Percentiles rank a stretch among this genome's conserved stretches.
These are phyloP conservation scores for rat (Rattus norvegicus) DNA, from an alignment of 2,113 vertebrate species.

Conservation along the genomic window DNA sequence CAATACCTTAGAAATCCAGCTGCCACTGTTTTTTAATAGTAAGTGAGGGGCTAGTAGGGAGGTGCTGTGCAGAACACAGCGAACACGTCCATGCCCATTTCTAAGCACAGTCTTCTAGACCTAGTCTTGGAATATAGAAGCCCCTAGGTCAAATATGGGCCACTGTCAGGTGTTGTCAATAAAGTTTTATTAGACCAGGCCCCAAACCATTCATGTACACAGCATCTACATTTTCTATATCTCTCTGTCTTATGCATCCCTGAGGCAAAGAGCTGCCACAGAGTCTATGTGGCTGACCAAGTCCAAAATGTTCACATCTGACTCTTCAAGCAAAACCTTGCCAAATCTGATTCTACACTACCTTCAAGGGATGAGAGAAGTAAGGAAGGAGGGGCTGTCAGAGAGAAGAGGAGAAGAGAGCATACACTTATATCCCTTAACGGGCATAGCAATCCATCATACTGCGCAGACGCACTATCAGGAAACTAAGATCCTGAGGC, in stretches of 20 bases:
- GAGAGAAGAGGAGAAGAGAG: neutral
- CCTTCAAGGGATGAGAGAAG: neutral
- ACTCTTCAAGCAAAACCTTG: neutral
- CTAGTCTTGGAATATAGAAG: neutral
- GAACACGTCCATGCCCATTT: neutral
- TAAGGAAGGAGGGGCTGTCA: too few relatives aligned
- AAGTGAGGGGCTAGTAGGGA: neutral
- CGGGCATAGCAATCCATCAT: neutral
- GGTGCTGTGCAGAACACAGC: neutral
- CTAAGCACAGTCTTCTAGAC: neutral
- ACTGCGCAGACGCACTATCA: neutral
- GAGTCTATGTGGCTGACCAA: neutral
- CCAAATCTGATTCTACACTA: neutral
- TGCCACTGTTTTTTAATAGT: neutral
- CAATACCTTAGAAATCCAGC: neutral
- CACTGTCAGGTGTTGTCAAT: neutral
- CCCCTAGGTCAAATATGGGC: neutral
- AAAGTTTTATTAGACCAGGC: slow-evolving; percentile 1
- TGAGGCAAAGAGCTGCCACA: neutral
- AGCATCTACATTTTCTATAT: neutral
- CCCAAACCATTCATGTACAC: neutral
- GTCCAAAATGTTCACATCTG: neutral
- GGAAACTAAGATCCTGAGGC: neutral
- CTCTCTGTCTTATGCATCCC: neutral
- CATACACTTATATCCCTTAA: neutral